Percentiles rank a stretch among this genome's conserved stretches.
Conservation (phyloP, 2,113 vertebrate species). For the Pimephales promelas region DNA sequence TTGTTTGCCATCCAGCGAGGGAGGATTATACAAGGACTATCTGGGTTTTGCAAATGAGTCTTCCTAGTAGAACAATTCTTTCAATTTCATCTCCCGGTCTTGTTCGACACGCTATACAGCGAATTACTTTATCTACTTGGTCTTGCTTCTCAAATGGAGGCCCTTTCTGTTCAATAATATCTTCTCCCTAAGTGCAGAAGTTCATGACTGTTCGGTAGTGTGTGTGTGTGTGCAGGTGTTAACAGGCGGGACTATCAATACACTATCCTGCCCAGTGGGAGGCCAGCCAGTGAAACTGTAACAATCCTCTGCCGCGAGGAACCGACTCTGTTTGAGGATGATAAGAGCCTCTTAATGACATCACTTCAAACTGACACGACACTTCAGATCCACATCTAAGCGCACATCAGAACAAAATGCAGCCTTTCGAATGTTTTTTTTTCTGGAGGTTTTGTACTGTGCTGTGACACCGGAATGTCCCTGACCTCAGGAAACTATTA, state of each 20-base stretch:
- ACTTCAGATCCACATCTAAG: constrained; percentile 24
- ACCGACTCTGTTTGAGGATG: constrained; percentile 20
- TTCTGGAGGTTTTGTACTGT: neutral
- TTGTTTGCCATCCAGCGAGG: constrained; percentile 47
- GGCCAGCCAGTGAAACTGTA: neutral
- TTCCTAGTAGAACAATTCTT: constrained; percentile 48
- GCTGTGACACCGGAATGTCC: neutral
- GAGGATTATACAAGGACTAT: constrained; percentile 49
- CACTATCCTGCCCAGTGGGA: constrained; percentile 25
- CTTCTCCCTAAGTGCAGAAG: constrained; percentile 1
- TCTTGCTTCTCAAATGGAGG: constrained; percentile 22
- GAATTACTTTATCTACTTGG: constrained; percentile 25
- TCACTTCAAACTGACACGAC: constrained; percentile 9
- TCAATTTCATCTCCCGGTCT: constrained; percentile 22
- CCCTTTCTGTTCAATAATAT: constrained; percentile 26
- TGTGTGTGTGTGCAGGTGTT: constrained; percentile 4
- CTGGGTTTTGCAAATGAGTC: constrained; percentile 45
- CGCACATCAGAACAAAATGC: constrained; percentile 4
- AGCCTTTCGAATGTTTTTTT: neutral
- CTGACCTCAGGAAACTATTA: neutral
- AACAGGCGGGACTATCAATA: constrained; percentile 32
- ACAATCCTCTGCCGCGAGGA: neutral
- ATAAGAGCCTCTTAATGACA: constrained; percentile 25
- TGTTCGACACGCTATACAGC: constrained; percentile 11
- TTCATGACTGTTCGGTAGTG: neutral